Percentiles rank a stretch among this genome's conserved stretches.
Conservation (phyloP, 2,113 vertebrate species). For the Microtus ochrogaster region DNA sequence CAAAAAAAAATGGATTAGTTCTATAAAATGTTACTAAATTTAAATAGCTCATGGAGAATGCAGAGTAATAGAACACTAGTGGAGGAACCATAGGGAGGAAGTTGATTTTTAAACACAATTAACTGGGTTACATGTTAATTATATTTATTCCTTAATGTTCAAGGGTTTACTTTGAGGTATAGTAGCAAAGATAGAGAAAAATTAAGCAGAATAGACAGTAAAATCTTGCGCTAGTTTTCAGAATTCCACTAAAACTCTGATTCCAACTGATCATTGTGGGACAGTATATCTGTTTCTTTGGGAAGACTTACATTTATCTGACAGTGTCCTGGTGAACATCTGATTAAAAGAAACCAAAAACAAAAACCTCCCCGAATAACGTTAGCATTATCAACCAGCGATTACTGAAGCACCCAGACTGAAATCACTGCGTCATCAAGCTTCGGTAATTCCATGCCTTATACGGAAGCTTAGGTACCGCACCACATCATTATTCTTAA, state of each 20-base stretch:
- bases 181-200: constrained; percentile 21
- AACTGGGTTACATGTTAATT: not conserved
- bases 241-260: not conserved
- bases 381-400: not conserved
- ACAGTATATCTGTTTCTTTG: not conserved
- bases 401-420: not conserved
- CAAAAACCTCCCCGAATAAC: not conserved
- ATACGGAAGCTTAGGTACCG: not conserved
- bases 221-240: not conserved
- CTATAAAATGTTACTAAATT: not conserved
- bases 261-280: not conserved
- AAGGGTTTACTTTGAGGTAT: not conserved
- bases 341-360: not conserved
- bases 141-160: not conserved
- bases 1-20: not conserved
- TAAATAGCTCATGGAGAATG: not conserved
- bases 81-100: not conserved
- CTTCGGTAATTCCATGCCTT: not conserved
- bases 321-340: not conserved
- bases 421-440: not conserved
- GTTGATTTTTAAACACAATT: constrained; percentile 18
- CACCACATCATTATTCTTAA: constrained; percentile 34
- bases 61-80: not conserved
- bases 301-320: not conserved
- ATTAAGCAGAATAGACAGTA: not conserved